Evolutionary conservation across 1,140 invertebrate species (phyloP).

Genomic region (Conopomorpha cramerella): DNA sequence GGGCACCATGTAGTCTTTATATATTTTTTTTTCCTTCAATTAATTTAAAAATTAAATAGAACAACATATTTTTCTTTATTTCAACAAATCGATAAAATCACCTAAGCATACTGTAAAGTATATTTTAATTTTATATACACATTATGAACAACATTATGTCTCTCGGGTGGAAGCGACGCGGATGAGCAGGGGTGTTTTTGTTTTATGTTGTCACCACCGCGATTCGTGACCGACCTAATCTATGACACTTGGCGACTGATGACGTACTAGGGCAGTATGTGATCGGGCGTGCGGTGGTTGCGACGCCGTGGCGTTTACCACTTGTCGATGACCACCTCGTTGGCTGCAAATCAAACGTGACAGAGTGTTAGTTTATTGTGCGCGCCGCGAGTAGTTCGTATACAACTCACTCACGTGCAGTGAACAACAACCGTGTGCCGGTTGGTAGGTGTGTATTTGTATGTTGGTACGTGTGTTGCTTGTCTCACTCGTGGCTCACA

Average conservation of each 20-base stretch:
- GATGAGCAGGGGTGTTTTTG: slow-evolving; percentile 22
- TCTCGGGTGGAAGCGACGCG: slow-evolving; percentile 35
- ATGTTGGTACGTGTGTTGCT: no score
- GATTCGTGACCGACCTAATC: no score
- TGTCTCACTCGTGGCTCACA: slow-evolving; percentile 57
- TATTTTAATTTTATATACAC: slow-evolving; percentile 56
- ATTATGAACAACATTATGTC: slow-evolving; percentile 50
- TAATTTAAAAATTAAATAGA: slow-evolving; percentile 53
- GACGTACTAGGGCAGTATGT: slow-evolving; percentile 43
- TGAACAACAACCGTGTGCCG: slow-evolving; percentile 54
- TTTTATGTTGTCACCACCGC: no score
- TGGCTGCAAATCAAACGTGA: slow-evolving; percentile 67
- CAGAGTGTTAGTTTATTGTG: slow-evolving; percentile 40
- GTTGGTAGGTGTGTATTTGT: slow-evolving; percentile 53
- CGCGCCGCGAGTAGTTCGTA: no score
- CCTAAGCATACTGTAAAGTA: slow-evolving; percentile 58
- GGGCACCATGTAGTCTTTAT: slow-evolving; percentile 59
- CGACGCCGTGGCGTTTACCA: slow-evolving; percentile 59
- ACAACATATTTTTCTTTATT: slow-evolving; percentile 56
- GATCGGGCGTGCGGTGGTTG: slow-evolving; percentile 46
- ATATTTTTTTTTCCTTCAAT: no score
- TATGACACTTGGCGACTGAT: slow-evolving; percentile 22
- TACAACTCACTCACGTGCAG: slow-evolving; percentile 36
- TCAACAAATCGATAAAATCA: slow-evolving; percentile 57
- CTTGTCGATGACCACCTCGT: slow-evolving; percentile 64